These are phyloP conservation scores for Microctonus brassicae DNA, from an alignment of 2,888 invertebrate species.

Conservation along the genomic window DNA sequence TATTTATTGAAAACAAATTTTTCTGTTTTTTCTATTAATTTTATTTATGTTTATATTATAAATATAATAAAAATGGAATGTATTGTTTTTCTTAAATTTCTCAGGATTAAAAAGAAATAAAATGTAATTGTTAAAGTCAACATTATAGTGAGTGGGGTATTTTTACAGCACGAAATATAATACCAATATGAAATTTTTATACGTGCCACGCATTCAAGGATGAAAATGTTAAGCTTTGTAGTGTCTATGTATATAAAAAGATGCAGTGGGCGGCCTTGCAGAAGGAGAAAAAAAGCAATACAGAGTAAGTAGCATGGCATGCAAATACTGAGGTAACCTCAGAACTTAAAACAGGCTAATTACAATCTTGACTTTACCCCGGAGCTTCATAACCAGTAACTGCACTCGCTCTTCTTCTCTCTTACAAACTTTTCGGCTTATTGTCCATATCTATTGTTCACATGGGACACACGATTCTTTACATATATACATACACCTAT, in stretches of 20 bases:
- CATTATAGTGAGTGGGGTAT: slow-evolving; percentile 39
- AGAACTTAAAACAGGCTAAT: slow-evolving; percentile 67
- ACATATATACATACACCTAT: slow-evolving; percentile 6
- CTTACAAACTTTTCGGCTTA: slow-evolving; percentile 67
- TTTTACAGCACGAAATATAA: slow-evolving; percentile 36
- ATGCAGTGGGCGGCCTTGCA: slow-evolving; percentile 14
- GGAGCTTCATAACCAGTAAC: slow-evolving; percentile 66
- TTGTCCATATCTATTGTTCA: slow-evolving; percentile 66
- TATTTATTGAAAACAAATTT: background rate
- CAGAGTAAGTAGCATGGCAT: slow-evolving; percentile 49
- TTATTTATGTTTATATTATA: too few relatives aligned
- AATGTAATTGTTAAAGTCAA: slow-evolving; percentile 37
- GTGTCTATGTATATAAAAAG: slow-evolving; percentile 29
- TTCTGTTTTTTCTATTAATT: background rate
- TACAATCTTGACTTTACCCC: slow-evolving; percentile 68
- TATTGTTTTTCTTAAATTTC: background rate
- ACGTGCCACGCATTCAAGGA: slow-evolving; percentile 60
- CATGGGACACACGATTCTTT: slow-evolving; percentile 53
- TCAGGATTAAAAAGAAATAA: slow-evolving; percentile 5
- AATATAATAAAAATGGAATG: too few relatives aligned
- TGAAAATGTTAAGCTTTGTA: slow-evolving; percentile 42
- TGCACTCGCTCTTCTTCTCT: slow-evolving; percentile 50
- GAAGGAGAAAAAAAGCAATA: slow-evolving; percentile 11
- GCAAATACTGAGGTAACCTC: slow-evolving; percentile 63
- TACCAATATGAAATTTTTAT: slow-evolving; percentile 62